Percentiles rank a stretch among this genome's conserved stretches.
Evolutionary conservation across 2,888 invertebrate genomes (phyloP).

Genomic region (Rhorus exstirpatorius): DNA sequence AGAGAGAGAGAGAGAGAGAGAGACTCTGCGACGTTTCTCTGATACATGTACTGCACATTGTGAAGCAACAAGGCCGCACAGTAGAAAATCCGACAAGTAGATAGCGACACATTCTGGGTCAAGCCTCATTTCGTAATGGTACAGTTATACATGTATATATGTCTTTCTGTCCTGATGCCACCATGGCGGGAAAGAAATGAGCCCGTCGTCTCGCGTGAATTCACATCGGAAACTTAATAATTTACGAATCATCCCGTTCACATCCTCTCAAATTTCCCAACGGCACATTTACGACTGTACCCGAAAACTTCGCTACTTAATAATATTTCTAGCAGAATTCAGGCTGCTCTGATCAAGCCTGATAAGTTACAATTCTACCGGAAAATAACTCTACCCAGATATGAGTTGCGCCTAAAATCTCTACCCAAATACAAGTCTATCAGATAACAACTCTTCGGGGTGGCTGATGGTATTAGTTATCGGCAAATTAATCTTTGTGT

Average conservation of each 20-base stretch:
- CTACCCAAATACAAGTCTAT: too few species aligned
- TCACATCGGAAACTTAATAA: not conserved
- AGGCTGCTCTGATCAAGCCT: too few species aligned
- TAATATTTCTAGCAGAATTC: too few species aligned
- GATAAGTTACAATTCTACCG: too few species aligned
- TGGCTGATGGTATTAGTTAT: too few species aligned
- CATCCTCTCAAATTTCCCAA: not conserved
- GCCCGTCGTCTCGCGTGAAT: not conserved
- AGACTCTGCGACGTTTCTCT: conserved; percentile 32
- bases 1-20: conserved; percentile 2
- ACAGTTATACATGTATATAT: not conserved
- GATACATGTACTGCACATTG: conserved; percentile 15
- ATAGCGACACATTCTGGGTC: conserved; percentile 54
- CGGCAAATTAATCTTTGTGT: too few species aligned
- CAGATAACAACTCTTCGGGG: too few species aligned
- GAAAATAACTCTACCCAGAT: too few species aligned
- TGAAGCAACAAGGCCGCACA: conserved; percentile 39
- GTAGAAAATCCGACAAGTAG: conserved; percentile 45
- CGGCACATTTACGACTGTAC: too few species aligned
- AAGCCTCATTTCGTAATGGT: conserved; percentile 47
- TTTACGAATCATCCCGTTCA: not conserved
- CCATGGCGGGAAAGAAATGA: not conserved
- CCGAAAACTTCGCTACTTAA: too few species aligned
- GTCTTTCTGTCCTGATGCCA: conserved; percentile 3
- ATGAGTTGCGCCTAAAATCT: too few species aligned